A percentile compares a stretch with the other conserved stretches of the same genome.
Evolutionary conservation across 2,797 vertebrate species (phyloP).

Genomic region (Pipistrellus pipistrellus): DNA sequence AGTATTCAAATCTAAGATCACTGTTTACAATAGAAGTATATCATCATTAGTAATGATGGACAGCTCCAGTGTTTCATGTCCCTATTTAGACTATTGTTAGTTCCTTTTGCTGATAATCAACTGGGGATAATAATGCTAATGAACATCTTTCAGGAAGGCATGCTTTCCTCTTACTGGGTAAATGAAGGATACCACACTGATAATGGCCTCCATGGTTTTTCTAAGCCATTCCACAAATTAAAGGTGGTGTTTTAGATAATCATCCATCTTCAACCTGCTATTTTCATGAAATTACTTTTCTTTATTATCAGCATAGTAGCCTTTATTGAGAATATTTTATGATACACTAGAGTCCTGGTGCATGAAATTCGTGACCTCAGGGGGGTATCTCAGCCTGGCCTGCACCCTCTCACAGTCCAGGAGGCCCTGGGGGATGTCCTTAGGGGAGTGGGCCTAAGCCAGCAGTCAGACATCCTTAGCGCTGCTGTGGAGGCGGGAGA

Average conservation of each 20-base stretch:
- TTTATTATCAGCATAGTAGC: neutral
- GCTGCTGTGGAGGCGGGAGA: accelerated
- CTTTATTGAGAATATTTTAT: neutral
- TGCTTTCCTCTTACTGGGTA: neutral
- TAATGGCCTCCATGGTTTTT: neutral
- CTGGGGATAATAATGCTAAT: neutral
- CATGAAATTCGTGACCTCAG: no score
- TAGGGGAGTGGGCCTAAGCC: no score
- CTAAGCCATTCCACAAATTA: neutral
- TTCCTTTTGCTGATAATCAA: slow-evolving; percentile 52
- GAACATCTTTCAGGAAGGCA: neutral
- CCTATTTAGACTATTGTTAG: neutral
- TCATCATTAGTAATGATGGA: neutral
- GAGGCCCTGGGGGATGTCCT: no score
- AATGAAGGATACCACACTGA: neutral
- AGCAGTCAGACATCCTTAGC: no score
- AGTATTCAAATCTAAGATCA: slow-evolving; percentile 29
- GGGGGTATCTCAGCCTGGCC: no score
- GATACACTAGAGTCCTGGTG: neutral
- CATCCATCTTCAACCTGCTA: neutral
- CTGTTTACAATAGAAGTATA: slow-evolving; percentile 36
- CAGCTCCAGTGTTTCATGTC: neutral
- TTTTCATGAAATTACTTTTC: neutral
- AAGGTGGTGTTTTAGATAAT: neutral
- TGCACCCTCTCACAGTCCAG: no score